A percentile compares a stretch with the other conserved stretches of the same genome.
phyloP scores from a whole-genome alignment of 2,113 vertebrate genomes.

The Suricata suricatta region DNA sequence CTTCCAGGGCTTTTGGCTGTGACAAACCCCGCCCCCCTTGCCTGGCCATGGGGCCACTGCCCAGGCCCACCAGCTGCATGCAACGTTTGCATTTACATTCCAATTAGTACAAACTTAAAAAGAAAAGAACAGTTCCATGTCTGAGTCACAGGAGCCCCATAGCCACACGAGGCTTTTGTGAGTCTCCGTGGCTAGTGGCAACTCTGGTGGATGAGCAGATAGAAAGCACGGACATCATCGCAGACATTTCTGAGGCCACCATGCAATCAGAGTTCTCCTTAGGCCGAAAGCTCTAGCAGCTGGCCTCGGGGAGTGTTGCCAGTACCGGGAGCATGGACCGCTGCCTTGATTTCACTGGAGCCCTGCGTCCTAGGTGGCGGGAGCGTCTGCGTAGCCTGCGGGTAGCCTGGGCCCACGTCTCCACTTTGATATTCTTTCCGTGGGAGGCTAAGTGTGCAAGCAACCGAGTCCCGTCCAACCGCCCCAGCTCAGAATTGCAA shows the following conservation, averaged over 20 bases:
- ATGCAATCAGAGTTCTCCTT: background rate
- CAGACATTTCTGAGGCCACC: background rate
- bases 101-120: background rate
- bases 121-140: background rate
- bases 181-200: background rate
- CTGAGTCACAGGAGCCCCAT: background rate
- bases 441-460: background rate
- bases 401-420: no score
- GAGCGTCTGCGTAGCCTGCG: background rate
- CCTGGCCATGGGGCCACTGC: background rate
- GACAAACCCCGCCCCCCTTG: background rate
- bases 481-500: rapidly evolving
- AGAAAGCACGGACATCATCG: background rate
- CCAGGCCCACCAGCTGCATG: background rate
- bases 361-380: background rate
- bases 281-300: background rate
- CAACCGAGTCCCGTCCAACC: rapidly evolving
- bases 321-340: background rate
- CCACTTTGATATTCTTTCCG: background rate
- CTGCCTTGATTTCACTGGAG: background rate
- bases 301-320: background rate
- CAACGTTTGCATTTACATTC: background rate
- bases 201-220: background rate
- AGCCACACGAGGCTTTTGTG: background rate
- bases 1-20: background rate